Base-by-base conservation (phyloP, 2,113 vertebrate species). In the Andinoacara biseriatus region DNA sequence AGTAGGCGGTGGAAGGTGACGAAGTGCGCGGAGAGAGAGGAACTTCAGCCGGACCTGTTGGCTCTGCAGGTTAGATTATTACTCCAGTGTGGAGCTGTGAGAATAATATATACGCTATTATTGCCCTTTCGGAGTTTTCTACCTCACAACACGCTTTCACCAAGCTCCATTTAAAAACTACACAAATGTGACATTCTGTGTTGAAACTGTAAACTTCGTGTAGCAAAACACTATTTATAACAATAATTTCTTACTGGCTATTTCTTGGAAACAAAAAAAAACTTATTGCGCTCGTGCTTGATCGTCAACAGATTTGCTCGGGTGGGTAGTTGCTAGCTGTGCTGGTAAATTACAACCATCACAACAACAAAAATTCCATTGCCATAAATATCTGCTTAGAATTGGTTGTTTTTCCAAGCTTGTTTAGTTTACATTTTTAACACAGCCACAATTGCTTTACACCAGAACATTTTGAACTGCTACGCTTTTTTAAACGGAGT, bases 381-480 rank as follows among this genome's bases (percentile, higher is more conserved):
- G 2, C 24, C 11, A 38, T 3, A 6, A 35, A 40, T 1, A 33
- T 2, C 0, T 49, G 1, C 2, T 38, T 5, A 14, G 14, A 1
- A 1, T n/a, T 8, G 62, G 38, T 65, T 24, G 5, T 8, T 46
- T 62, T 22, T 7, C 2, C 18, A 33, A 13, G 58, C 80, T 1
- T 7, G 38, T 43, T 46, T 1, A 1, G 14, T 1, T 52, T 3
- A 1, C 3, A 11, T 3, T 74, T 38, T 49, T 0, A 22, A 20
- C 0, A 0, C 0, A 0, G 7, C 3, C 0, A 10, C 0, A 11
- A 4, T 13, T 7, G 2, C 1, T 9, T 31, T 5, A 24, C 49
- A 22, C 5, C 2, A 43, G 2, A 1, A 4, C 8, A 56, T 0
- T n/a, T n/a, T 4, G 78, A 85, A 62, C 0, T 10, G n/a, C 0